Evolutionary conservation across 2,113 vertebrate species (phyloP).

Genomic region (Dipodomys merriami): DNA sequence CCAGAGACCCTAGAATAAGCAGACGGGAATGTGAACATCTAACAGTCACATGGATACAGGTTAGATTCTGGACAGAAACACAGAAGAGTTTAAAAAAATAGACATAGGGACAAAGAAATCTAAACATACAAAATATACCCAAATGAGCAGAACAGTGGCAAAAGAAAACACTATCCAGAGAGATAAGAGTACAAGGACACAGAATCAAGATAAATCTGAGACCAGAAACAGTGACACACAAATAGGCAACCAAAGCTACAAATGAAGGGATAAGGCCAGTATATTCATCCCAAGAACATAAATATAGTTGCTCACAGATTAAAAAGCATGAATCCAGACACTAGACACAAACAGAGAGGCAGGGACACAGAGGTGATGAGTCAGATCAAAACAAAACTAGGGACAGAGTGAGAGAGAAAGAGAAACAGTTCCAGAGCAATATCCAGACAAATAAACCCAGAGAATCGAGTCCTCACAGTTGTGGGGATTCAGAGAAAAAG

Average conservation of each 20-base stretch:
- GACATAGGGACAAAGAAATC: conserved; percentile 31
- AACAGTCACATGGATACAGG: not conserved
- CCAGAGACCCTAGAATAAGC: conserved; percentile 23
- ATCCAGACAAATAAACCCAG: not conserved
- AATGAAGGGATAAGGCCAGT: not conserved
- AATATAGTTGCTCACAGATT: conserved; percentile 5
- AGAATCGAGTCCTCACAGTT: not conserved
- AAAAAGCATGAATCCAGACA: conserved; percentile 21
- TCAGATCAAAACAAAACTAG: conserved; percentile 44
- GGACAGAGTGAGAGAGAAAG: not conserved
- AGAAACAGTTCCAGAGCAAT: conserved; percentile 40
- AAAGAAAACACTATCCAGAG: conserved; percentile 17
- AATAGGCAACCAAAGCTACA: not conserved
- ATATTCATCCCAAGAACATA: not conserved
- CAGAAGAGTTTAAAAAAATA: not conserved
- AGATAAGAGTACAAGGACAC: not conserved
- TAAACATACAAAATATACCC: conserved; percentile 26
- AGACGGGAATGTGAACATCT: not conserved
- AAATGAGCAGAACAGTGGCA: conserved; percentile 6
- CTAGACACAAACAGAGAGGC: conserved; percentile 4
- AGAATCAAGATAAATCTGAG: not conserved
- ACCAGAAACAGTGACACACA: conserved; percentile 9
- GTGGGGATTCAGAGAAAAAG: not conserved
- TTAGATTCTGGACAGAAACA: conserved; percentile 27
- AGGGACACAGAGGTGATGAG: not conserved